phyloP scores from a whole-genome alignment of 2,797 vertebrate species.

The Helarctos malayanus region DNA sequence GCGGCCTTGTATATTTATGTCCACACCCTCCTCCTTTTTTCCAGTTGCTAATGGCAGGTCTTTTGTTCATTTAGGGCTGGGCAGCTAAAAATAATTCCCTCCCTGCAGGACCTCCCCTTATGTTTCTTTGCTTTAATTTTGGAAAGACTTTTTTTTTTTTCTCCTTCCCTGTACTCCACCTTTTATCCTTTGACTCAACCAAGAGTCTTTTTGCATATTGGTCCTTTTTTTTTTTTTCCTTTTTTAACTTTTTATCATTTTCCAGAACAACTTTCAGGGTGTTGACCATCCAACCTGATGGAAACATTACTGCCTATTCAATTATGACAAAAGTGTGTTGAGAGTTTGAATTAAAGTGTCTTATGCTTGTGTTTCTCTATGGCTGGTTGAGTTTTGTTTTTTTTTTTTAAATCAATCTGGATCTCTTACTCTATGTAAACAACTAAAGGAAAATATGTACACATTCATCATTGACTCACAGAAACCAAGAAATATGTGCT shows the following conservation, averaged over 20 bases:
- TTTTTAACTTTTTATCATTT: neutral
- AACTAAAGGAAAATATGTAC: neutral
- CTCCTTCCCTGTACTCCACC: neutral
- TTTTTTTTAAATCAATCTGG: neutral
- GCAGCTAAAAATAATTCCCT: conserved; percentile 31
- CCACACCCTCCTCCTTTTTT: neutral
- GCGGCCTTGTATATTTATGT: neutral
- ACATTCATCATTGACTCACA: neutral
- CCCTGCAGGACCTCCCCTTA: neutral
- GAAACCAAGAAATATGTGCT: neutral
- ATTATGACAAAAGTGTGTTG: neutral
- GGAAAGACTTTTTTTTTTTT: neutral
- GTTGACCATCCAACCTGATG: neutral
- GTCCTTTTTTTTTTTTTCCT: neutral
- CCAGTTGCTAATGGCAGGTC: neutral
- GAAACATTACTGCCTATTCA: neutral
- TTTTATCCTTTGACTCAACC: conserved; percentile 36
- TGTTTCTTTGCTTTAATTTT: conserved; percentile 68
- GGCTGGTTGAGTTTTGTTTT: neutral
- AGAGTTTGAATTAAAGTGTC: neutral
- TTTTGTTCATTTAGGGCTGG: conserved; percentile 8
- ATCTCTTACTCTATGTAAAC: neutral
- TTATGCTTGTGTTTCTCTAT: neutral
- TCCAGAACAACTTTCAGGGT: neutral
- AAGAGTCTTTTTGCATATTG: neutral